Evolutionary conservation across 2,113 vertebrate genomes (phyloP).

Genomic region (Chroicocephalus ridibundus): DNA sequence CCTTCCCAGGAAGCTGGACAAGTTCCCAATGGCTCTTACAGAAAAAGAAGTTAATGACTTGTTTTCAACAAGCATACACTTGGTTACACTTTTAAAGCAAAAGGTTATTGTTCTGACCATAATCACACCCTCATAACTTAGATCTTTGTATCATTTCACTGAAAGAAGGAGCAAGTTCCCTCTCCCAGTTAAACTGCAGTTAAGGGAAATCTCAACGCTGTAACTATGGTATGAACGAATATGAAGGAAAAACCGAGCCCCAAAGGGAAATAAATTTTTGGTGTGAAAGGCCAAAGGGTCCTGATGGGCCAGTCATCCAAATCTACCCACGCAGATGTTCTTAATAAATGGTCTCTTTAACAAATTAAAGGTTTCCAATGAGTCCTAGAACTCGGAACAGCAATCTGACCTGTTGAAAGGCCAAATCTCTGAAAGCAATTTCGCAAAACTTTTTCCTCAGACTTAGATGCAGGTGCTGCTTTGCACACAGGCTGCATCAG

Average conservation of each 20-base stretch:
- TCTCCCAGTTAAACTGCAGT: background rate
- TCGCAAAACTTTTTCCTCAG: background rate
- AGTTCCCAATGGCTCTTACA: background rate
- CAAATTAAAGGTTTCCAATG: background rate
- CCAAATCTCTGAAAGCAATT: background rate
- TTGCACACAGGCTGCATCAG: background rate
- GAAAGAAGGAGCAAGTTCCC: background rate
- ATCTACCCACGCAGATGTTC: background rate
- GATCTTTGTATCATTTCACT: background rate
- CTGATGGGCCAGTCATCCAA: background rate
- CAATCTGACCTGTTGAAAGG: background rate
- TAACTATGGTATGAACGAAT: background rate
- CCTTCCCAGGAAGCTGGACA: background rate
- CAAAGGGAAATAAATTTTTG: background rate
- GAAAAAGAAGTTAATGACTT: slow-evolving; percentile 10
- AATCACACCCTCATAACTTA: background rate
- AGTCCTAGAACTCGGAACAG: background rate
- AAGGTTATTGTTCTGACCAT: background rate
- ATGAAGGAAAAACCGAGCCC: background rate
- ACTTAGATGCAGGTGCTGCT: background rate
- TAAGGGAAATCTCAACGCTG: background rate
- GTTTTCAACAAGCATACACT: slow-evolving; percentile 4
- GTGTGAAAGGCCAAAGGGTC: background rate
- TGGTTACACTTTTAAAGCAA: background rate
- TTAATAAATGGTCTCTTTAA: background rate